Conservation (phyloP, 2,888 invertebrate species). For the Heliconius charithonia region DNA sequence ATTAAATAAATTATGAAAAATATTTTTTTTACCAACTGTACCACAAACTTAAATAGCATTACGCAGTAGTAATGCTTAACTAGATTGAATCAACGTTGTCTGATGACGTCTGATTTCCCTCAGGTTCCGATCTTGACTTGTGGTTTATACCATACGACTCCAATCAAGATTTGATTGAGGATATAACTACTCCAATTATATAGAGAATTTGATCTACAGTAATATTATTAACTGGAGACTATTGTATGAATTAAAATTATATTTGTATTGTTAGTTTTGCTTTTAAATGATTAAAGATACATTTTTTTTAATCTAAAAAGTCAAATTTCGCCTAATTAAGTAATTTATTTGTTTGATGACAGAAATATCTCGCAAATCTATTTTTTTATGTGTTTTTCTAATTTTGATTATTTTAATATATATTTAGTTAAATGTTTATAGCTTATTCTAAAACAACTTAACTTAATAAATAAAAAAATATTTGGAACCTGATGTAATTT, state of each 20-base stretch:
- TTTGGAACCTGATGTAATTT: too few relatives aligned
- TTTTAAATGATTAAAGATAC: background rate
- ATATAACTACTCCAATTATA: constrained; percentile 14
- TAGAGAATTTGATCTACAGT: background rate
- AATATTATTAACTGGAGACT: background rate
- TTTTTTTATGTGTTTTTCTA: too few relatives aligned
- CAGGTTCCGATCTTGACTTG: constrained; percentile 44
- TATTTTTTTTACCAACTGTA: constrained; percentile 13
- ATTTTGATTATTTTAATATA: too few relatives aligned
- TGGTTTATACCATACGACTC: constrained; percentile 52
- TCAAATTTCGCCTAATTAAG: too few relatives aligned
- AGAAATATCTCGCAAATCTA: too few relatives aligned
- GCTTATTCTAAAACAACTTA: background rate
- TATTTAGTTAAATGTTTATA: background rate
- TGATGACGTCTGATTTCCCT: constrained; percentile 46
- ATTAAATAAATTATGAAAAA: background rate
- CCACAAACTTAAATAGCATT: constrained; percentile 27
- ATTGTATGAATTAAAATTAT: background rate
- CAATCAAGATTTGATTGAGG: constrained; percentile 27
- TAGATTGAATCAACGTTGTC: constrained; percentile 58
- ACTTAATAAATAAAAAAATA: background rate
- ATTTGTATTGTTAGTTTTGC: background rate
- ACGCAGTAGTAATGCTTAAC: constrained; percentile 56
- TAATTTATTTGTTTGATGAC: too few relatives aligned
- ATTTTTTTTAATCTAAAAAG: too few relatives aligned